Base-by-base conservation (phyloP, 2,888 invertebrate species). In the Trissonchulus latispiculum region DNA sequence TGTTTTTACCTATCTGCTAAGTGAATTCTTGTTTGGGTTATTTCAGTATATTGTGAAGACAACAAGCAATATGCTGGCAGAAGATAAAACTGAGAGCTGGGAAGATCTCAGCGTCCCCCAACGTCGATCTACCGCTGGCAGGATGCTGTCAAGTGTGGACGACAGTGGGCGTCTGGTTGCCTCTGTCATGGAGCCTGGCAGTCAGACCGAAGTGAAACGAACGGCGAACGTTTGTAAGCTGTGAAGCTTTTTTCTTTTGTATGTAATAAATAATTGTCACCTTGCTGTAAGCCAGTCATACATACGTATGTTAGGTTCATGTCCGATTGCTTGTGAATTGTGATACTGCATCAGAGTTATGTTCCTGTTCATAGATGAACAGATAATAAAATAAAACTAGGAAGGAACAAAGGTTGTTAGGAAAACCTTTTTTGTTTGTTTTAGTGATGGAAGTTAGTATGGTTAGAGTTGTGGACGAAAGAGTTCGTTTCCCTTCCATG, bases 361-460 rank as follows among this genome's bases (percentile, higher is more conserved):
- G n/a, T n/a, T n/a, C n/a, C n/a, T n/a, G n/a, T n/a, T n/a, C n/a
- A n/a, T n/a, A n/a, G n/a, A n/a, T n/a, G n/a, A n/a, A n/a, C n/a
- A n/a, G n/a, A n/a, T n/a, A n/a, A n/a, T n/a, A n/a, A n/a, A n/a
- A n/a, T n/a, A n/a, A n/a, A 28, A 64, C 31, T 3, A 64, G n/a
- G 8, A 29, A 64, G 28, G 15, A 28, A 15, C 28, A 64, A 3
- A 29, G 64, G 3, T n/a, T 15, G 28, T 64, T 3, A 28, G 15
- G 64, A 64, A 15, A 15, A 64, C 31, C 3, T 64, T 64, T 8
- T 64, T 29, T 3, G 15, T 68, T 72, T 29, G 8, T 72, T 72
- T 68, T 31, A 72, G 72, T 32, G 23, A 23, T 72, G 62, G 72
- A 72, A 72, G 66, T 72, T 3, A 72, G 67, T 29, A 28, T 37